phyloP scores from a whole-genome alignment of 2,113 vertebrate species.

The Malurus alboscapulatus region DNA sequence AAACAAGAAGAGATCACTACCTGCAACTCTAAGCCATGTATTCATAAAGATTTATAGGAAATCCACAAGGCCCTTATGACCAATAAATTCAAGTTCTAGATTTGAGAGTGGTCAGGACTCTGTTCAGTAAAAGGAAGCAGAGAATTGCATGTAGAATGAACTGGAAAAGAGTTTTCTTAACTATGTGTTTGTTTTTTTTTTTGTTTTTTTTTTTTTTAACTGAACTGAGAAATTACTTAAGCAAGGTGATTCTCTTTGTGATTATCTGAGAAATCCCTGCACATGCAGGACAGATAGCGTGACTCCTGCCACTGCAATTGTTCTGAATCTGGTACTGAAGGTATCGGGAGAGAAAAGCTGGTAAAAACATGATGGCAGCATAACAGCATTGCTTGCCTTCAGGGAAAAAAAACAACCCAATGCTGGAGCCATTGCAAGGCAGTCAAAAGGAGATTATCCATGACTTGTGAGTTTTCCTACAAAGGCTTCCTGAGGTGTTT shows the following conservation, averaged over 20 bases:
- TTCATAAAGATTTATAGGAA: not conserved
- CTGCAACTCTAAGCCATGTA: not conserved
- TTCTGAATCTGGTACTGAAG: not conserved
- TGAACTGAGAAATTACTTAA: not conserved
- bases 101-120: not conserved
- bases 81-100: not conserved
- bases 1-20: not conserved
- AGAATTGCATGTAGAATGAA: not conserved
- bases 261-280: not conserved
- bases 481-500: constrained; percentile 41
- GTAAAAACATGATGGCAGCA: not conserved
- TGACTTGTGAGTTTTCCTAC: not conserved
- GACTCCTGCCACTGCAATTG: not conserved
- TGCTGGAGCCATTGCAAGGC: not conserved
- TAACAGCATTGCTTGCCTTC: not conserved
- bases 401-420: not conserved
- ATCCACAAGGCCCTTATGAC: not conserved
- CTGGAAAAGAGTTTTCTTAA: not conserved
- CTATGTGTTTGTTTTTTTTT: not conserved
- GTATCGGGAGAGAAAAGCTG: not conserved
- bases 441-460: constrained; percentile 23
- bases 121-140: not conserved
- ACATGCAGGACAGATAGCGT: not conserved
- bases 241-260: not conserved
- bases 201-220: not conserved